A percentile compares a stretch with the other conserved stretches of the same genome.
phyloP scores from a whole-genome alignment of 2,797 vertebrate species.

The Onychomys leucogaster region DNA sequence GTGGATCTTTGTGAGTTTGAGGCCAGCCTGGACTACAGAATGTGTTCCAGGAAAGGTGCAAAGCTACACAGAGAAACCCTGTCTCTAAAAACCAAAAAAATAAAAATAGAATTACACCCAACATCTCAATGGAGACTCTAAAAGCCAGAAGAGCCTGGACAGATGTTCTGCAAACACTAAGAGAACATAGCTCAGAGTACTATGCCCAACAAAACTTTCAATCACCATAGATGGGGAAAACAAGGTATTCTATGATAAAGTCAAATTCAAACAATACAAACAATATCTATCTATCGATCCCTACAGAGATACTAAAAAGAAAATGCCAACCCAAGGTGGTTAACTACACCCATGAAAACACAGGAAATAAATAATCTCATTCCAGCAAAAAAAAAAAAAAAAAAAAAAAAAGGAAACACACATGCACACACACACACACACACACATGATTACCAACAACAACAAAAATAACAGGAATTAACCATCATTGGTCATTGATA shows the following conservation, averaged over 20 bases:
- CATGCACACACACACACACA: neutral
- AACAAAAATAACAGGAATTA: neutral
- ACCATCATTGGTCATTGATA: neutral
- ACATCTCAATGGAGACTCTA: neutral
- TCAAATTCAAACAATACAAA: neutral
- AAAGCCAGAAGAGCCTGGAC: neutral
- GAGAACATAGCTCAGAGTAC: neutral
- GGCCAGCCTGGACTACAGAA: no score
- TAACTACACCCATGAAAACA: neutral
- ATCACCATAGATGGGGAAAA: neutral
- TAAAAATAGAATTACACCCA: neutral
- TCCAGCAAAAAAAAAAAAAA: neutral
- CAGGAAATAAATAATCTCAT: neutral
- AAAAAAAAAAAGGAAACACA: neutral
- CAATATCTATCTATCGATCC: neutral
- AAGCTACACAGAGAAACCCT: no score
- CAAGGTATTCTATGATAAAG: neutral
- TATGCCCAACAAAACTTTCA: neutral
- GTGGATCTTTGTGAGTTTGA: no score
- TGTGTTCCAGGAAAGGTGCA: no score
- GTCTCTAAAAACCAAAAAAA: no score
- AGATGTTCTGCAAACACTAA: neutral
- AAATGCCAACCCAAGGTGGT: neutral
- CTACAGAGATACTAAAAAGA: neutral
- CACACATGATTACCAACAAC: neutral